These are phyloP conservation scores for Xyrichtys novacula DNA, from an alignment of 2,797 vertebrate species.

Conservation along the genomic window DNA sequence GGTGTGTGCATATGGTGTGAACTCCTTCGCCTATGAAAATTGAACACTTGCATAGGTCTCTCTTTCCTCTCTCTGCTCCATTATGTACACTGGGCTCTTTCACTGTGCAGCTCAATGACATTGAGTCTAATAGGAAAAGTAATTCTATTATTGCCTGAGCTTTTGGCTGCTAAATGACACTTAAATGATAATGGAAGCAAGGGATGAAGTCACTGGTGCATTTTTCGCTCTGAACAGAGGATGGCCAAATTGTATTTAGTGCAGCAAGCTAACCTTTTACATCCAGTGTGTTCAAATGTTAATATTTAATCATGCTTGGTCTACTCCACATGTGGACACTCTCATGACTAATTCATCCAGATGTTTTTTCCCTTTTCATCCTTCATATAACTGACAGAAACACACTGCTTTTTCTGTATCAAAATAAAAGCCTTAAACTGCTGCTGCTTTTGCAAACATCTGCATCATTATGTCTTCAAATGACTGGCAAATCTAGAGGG, in stretches of 20 bases:
- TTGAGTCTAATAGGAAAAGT: slow-evolving; percentile 66
- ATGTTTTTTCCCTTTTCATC: slow-evolving; percentile 48
- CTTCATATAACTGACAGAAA: slow-evolving; percentile 10
- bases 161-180: slow-evolving; percentile 70
- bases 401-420: slow-evolving; percentile 39
- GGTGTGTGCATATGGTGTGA: slow-evolving; percentile 66
- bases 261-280: slow-evolving; percentile 55
- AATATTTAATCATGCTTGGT: slow-evolving; percentile 72
- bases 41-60: slow-evolving; percentile 45
- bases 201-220: slow-evolving; percentile 50
- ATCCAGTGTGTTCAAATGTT: slow-evolving; percentile 66
- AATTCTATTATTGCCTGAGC: slow-evolving; percentile 70
- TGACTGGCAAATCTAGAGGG: slow-evolving; percentile 28
- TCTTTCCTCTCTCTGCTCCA: slow-evolving; percentile 8
- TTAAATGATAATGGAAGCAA: slow-evolving; percentile 54
- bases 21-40: slow-evolving; percentile 60
- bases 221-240: slow-evolving; percentile 39
- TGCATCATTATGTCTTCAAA: slow-evolving; percentile 21
- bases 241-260: slow-evolving; percentile 44
- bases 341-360: slow-evolving; percentile 75
- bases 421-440: slow-evolving; percentile 1
- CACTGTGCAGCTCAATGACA: slow-evolving; percentile 55
- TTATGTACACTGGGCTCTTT: slow-evolving; percentile 57
- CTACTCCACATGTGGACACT: slow-evolving; percentile 68
- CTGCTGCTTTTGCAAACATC: slow-evolving; percentile 10